Base-by-base conservation (phyloP, 2,888 invertebrate genomes). In the Drosophila birchii region DNA sequence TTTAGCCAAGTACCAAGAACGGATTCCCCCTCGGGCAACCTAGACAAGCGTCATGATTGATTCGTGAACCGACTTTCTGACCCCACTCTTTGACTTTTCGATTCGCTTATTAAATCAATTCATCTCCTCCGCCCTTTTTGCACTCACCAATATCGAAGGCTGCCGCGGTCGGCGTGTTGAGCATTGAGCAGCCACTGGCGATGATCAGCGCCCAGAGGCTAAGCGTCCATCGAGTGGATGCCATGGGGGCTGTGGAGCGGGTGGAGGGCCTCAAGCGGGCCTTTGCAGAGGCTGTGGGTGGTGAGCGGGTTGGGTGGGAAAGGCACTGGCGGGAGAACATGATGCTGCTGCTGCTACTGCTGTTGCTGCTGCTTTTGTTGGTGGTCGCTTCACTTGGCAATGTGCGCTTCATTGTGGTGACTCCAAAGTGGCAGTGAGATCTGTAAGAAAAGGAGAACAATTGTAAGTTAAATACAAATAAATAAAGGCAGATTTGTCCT, bases 311-410 rank as follows among this genome's bases (percentile, higher is more conserved):
- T 63, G 78, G 66, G 70, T 62, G 72, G 89, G 91, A 90, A 91
- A 91, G 91, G 91, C 91, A 91, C 91, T 89, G 91, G 85, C 84
- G 91, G 91, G 91, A 90, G 91, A 91, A 81, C 90, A 89, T 83
- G 58, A 55, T 82, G 64, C 66, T 75, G 79, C 53, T 79, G 62
- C 74, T 79, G 77, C 47, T 78, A 61, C 69, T 77, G 62, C 74
- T 79, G 75, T 43, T 78, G 63, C 47, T 78, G 63, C 69, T 77
- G 62, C 74, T 79, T 75, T 43, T 78, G 63, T 67, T 77, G 71
- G 54, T 51, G 69, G 64, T 77, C 39, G 76, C 61, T 60, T 64
- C 60, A 54, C 49, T 47, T 44, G 62, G 61, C 59, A 68, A 49
- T 66, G 71, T 79, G 63, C 67, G 76, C 78, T 54, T 76, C 89